These are phyloP conservation scores for Caranx melampygus DNA, from an alignment of 2,113 vertebrate species.

Conservation along the genomic window DNA sequence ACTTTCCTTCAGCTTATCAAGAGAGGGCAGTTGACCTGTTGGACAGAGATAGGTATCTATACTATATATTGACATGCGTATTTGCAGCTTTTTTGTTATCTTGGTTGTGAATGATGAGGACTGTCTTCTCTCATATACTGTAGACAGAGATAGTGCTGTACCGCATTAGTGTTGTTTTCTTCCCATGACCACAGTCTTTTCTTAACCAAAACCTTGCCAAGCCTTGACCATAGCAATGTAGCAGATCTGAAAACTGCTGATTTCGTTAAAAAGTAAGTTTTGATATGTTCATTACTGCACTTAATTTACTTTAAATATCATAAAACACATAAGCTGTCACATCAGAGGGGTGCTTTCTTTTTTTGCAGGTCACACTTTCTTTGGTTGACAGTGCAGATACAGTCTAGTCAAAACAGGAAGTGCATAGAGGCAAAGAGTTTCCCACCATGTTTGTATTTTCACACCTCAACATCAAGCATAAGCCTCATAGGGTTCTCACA, in stretches of 20 bases:
- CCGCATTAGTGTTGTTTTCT: not conserved
- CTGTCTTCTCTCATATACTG: too few species aligned
- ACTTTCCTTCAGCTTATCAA: too few species aligned
- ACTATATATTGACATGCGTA: too few species aligned
- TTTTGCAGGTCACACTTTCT: not conserved
- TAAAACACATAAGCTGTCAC: not conserved
- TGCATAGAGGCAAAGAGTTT: not conserved
- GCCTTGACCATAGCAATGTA: not conserved
- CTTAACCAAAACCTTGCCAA: not conserved
- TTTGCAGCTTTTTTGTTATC: too few species aligned
- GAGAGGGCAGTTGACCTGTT: too few species aligned
- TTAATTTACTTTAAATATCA: not conserved
- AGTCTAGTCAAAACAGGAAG: not conserved
- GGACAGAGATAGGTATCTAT: too few species aligned
- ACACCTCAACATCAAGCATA: not conserved
- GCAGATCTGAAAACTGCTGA: not conserved
- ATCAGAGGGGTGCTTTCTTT: not conserved
- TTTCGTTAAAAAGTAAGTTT: not conserved
- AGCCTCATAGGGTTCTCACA: conserved; percentile 18
- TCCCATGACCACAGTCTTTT: not conserved
- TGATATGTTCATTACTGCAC: not conserved
- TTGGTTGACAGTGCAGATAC: not conserved
- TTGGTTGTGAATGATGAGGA: too few species aligned
- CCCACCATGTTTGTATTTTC: not conserved
- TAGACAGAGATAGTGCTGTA: too few species aligned